A percentile compares a stretch with the other conserved stretches of the same genome.
These are phyloP conservation scores for Heliconius melpomene DNA, from an alignment of 1,140 invertebrate species.

Conservation along the genomic window DNA sequence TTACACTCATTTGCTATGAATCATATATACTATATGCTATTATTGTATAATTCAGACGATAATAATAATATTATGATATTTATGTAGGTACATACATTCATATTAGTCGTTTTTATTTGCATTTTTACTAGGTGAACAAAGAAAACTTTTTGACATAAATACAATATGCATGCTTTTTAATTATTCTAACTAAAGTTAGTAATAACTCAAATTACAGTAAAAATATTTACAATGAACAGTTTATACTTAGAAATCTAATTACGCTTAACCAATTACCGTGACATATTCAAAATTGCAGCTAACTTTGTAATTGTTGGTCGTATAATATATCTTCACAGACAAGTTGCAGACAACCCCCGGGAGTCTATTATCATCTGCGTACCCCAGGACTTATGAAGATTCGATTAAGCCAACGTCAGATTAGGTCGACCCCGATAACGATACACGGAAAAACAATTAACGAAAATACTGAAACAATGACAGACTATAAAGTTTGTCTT, in stretches of 20 bases:
- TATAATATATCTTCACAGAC: conserved; percentile 59
- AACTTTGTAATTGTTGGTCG: conserved; percentile 55
- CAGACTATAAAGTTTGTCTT: conserved; percentile 72
- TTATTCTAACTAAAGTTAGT: too few relatives aligned
- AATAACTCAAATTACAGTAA: too few relatives aligned
- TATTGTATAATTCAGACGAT: conserved; percentile 41
- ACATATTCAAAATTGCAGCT: conserved; percentile 41
- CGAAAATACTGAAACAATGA: conserved; percentile 74
- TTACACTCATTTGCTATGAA: conserved; percentile 46
- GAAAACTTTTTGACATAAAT: too few relatives aligned
- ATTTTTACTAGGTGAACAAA: too few relatives aligned
- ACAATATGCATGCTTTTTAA: too few relatives aligned
- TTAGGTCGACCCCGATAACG: conserved; percentile 64
- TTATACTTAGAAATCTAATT: neutral
- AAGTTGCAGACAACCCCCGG: conserved; percentile 56
- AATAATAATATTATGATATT: neutral
- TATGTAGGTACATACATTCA: conserved; percentile 6
- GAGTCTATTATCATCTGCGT: conserved; percentile 58
- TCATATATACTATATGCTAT: conserved; percentile 42
- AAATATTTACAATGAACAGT: too few relatives aligned
- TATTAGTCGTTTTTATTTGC: neutral
- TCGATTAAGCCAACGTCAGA: conserved; percentile 67
- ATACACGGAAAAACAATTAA: conserved; percentile 80
- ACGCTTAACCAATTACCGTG: conserved; percentile 51
- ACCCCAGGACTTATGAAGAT: conserved; percentile 68